Percentiles rank a stretch among this genome's conserved stretches.
Evolutionary conservation across 1,140 invertebrate species (phyloP).

Genomic region (Aplysia californica): DNA sequence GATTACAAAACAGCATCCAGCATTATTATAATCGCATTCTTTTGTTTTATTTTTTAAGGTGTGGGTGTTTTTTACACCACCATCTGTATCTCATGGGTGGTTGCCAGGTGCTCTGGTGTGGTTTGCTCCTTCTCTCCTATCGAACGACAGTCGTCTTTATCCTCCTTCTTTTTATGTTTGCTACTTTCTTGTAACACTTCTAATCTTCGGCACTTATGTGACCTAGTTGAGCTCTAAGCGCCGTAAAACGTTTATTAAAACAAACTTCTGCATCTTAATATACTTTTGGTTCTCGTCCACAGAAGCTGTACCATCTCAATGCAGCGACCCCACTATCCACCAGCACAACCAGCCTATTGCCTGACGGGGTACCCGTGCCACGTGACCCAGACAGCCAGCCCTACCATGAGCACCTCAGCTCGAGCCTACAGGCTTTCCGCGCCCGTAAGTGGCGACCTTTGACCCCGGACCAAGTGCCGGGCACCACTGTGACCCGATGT

Average conservation of each 20-base stretch:
- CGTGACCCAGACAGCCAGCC: constrained; percentile 35
- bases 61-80: neutral
- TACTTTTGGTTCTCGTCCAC: neutral
- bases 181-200: too few relatives aligned
- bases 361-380: neutral
- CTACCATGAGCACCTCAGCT: constrained; percentile 39
- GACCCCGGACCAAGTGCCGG: constrained; percentile 30
- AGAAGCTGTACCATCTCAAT: constrained; percentile 41
- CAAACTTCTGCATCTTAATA: neutral
- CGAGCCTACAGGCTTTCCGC: constrained; percentile 50
- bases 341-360: neutral
- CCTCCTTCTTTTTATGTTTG: too few relatives aligned
- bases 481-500: constrained; percentile 36
- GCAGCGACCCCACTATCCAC: neutral
- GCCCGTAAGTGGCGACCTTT: constrained; percentile 43
- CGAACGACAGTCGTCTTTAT: too few relatives aligned
- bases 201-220: too few relatives aligned
- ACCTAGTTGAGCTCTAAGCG: neutral
- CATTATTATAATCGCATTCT: too few relatives aligned
- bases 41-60: too few relatives aligned
- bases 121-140: too few relatives aligned
- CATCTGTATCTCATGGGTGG: too few relatives aligned
- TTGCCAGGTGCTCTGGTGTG: too few relatives aligned
- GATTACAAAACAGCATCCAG: too few relatives aligned
- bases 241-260: too few relatives aligned